Conservation (phyloP, 2,113 vertebrate genomes). For the Anas platyrhynchos region DNA sequence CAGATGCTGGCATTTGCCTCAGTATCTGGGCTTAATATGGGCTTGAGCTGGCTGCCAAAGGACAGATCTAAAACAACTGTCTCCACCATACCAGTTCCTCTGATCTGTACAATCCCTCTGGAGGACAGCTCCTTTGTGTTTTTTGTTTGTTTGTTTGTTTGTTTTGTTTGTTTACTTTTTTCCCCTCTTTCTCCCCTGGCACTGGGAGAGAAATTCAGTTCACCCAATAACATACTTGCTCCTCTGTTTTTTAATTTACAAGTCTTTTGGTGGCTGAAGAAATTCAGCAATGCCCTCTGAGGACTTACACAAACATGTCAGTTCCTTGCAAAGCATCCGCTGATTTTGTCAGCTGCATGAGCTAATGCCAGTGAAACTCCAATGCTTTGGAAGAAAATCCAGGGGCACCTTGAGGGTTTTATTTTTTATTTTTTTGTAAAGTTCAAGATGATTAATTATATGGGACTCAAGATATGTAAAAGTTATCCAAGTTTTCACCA, state of each 20-base stretch:
- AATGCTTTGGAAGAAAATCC: conserved; percentile 51
- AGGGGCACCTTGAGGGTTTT: conserved; percentile 63
- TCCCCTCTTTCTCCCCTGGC: background rate
- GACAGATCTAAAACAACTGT: background rate
- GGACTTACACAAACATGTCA: conserved; percentile 24
- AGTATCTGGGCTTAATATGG: background rate
- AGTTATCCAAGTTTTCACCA: conserved; percentile 74
- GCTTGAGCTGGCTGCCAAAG: background rate
- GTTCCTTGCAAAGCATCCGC: conserved; percentile 12
- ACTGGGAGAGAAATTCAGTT: background rate
- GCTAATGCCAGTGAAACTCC: conserved; percentile 47
- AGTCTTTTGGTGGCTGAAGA: conserved; percentile 13
- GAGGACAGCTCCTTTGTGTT: background rate
- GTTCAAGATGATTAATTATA: conserved; percentile 72
- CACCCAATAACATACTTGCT: background rate
- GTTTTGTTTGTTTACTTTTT: accelerated
- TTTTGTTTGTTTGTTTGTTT: background rate
- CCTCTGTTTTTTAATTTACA: conserved; percentile 1
- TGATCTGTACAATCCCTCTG: background rate
- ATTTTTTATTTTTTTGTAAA: conserved; percentile 58
- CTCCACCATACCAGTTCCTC: background rate
- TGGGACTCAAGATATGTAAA: conserved; percentile 67
- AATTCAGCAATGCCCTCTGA: conserved; percentile 35
- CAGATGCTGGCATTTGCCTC: background rate
- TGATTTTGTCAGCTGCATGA: conserved; percentile 44